These are phyloP conservation scores for Bombycilla garrulus DNA, from an alignment of 2,113 vertebrate species.

Conservation along the genomic window DNA sequence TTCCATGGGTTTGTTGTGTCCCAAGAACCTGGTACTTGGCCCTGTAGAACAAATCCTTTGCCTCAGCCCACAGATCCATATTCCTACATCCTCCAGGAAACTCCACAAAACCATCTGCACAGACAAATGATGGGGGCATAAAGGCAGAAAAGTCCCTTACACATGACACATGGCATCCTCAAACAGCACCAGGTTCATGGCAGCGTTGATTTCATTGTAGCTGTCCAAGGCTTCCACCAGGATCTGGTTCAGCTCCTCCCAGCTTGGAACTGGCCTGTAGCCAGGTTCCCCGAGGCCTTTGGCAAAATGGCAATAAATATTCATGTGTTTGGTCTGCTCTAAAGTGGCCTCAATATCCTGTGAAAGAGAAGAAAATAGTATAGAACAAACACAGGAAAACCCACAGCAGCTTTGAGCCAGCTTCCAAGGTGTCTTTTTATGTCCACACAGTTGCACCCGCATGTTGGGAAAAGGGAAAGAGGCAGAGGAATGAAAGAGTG, in stretches of 20 bases:
- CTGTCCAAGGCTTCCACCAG: slow-evolving; percentile 84
- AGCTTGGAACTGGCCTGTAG: slow-evolving; percentile 84
- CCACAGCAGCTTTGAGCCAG: not conserved
- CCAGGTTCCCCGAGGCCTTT: slow-evolving; percentile 79
- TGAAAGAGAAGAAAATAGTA: not conserved
- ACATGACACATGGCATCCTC: slow-evolving; percentile 93
- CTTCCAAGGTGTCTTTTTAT: not conserved
- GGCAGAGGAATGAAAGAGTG: not conserved
- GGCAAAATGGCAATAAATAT: slow-evolving; percentile 91
- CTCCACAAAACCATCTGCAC: not conserved
- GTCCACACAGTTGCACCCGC: not conserved
- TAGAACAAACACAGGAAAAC: not conserved
- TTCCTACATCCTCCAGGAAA: not conserved
- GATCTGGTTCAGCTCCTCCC: slow-evolving; percentile 82
- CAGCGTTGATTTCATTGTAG: slow-evolving; percentile 91
- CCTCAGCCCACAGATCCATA: fast-evolving
- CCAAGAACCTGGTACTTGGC: too few species aligned
- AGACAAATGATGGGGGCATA: not conserved
- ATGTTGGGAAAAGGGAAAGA: not conserved
- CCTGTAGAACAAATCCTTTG: not conserved
- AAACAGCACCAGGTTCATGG: slow-evolving; percentile 90
- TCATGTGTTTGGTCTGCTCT: slow-evolving; percentile 76
- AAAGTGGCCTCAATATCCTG: slow-evolving; percentile 80
- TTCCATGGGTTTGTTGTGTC: not conserved
- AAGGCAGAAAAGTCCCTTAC: slow-evolving; percentile 73